These are phyloP conservation scores for Prochilodus magdalenae DNA, from an alignment of 2,113 vertebrate genomes.

Conservation along the genomic window DNA sequence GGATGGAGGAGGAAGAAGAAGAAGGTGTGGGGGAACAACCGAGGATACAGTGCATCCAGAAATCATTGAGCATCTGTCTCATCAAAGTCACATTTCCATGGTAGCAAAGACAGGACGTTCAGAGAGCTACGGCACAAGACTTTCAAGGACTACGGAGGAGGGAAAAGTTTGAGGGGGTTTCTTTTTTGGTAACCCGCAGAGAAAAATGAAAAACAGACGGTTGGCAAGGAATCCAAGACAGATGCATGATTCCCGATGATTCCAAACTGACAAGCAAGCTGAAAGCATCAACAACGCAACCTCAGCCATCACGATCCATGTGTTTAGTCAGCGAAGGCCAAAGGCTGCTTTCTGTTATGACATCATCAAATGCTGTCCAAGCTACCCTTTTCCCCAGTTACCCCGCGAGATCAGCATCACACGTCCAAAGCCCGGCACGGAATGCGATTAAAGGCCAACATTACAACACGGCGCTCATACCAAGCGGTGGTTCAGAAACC, in stretches of 20 bases:
- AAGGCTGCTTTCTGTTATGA: neutral
- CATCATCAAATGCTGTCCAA: neutral
- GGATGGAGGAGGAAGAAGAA: constrained; percentile 19
- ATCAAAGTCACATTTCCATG: constrained; percentile 19
- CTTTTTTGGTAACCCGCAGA: neutral
- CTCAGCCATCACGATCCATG: neutral
- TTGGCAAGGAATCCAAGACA: neutral
- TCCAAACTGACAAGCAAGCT: neutral
- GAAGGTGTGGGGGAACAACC: neutral
- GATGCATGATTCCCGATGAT: neutral
- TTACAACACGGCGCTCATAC: neutral
- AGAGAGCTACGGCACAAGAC: neutral
- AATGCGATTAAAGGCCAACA: neutral
- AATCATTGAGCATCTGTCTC: neutral
- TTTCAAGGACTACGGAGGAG: no score
- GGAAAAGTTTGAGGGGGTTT: no score
- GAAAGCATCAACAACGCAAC: neutral
- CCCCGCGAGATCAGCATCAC: neutral
- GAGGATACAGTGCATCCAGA: neutral
- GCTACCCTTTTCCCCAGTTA: neutral
- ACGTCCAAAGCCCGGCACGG: neutral
- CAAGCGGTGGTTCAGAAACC: neutral
- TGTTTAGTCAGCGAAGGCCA: neutral
- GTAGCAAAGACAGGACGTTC: neutral
- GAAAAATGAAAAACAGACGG: neutral